Base-by-base conservation (phyloP, 2,797 vertebrate species). In the Rhabdophis nuchalis region DNA sequence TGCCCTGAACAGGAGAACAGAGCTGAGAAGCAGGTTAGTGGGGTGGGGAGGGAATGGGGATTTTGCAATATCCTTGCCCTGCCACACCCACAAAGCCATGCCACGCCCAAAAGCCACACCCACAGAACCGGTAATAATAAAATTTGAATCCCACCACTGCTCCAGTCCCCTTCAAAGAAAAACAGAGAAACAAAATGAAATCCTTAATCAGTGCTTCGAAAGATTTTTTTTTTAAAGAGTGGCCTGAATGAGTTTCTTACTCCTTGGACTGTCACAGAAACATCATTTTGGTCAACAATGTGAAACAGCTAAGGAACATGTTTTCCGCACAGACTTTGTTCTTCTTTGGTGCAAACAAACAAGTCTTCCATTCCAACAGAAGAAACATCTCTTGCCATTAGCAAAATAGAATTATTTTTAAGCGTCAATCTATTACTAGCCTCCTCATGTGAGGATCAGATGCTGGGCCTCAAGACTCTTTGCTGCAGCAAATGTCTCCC, bases 371-470 rank as follows among this genome's bases (percentile, higher is more conserved):
- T 91, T 16, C 92, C 92, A 93, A 95, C 94, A 94, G 95, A 95
- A 94, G 90, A 53, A 36, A 93, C 36, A 87, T 32, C 96, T 92
- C 95, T 95, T 91, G 90, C 90, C 90, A 94, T 96, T 91, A 95
- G 88, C 93, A 94, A 82, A 94, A 90, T 89, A 95, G 89, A 94
- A 64, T 92, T 94, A 95, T 95, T 95, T 95, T 57, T 93, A 94
- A 95, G 72, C 29, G 61, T 85, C 85, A 94, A 91, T 92, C 95
- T 95, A 96, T 96, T 96, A 96, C 91, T 92, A 90, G 60, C 92
- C 68, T 95, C 86, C 90, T 89, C 87, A 9, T 93, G 50, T 94
- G 91, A 93, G 94, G 90, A 95, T 56, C 58, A 58, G 93, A 87
- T 88, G 50, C 91, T 91, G 82, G 27, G 89, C 91, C 87, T 92